These are phyloP conservation scores for Sebastes minor DNA, from an alignment of 2,797 vertebrate species.

Conservation along the genomic window DNA sequence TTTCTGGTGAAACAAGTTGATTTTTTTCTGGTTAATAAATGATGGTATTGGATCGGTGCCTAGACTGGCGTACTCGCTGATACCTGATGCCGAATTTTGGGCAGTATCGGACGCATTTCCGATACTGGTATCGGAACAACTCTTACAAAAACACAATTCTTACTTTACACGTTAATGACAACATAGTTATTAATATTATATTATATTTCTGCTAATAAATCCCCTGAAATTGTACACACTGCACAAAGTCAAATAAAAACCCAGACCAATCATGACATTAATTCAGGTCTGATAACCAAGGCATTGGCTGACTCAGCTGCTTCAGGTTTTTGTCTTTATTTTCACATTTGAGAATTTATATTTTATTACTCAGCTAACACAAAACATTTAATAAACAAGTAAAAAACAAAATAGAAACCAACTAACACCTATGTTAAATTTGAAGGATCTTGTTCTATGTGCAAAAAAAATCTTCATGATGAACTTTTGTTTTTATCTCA, in stretches of 20 bases:
- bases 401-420: neutral
- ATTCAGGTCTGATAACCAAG: neutral
- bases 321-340: conserved; percentile 23
- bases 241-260: neutral
- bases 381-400: neutral
- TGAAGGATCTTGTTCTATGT: neutral
- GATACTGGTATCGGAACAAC: too few relatives aligned
- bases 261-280: neutral
- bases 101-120: too few relatives aligned
- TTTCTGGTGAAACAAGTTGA: too few relatives aligned
- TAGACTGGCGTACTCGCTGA: too few relatives aligned
- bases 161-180: too few relatives aligned
- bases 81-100: too few relatives aligned
- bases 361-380: neutral
- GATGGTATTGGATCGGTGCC: too few relatives aligned
- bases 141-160: too few relatives aligned
- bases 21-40: too few relatives aligned
- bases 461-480: neutral
- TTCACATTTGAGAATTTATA: conserved; percentile 10
- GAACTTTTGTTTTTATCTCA: neutral
- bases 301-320: neutral
- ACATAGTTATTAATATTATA: too few relatives aligned
- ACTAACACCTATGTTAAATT: neutral
- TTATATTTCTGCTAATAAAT: too few relatives aligned
- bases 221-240: neutral